These are phyloP conservation scores for Enteromius mattozi DNA, from an alignment of 2,797 vertebrate genomes.

Conservation along the genomic window DNA sequence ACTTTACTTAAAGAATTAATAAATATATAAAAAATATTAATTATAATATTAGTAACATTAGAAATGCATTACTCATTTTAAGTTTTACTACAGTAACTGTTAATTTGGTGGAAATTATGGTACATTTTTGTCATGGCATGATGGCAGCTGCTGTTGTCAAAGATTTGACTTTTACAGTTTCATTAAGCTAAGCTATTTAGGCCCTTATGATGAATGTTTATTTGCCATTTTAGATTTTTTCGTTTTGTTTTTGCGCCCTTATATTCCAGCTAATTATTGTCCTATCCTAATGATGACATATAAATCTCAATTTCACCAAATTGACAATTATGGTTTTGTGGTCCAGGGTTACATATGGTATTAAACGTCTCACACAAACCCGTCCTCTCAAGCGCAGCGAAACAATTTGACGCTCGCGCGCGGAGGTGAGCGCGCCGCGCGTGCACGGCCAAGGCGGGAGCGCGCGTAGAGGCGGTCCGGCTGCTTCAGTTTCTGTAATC, in stretches of 20 bases:
- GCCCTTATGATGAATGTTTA: not conserved
- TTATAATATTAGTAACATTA: not conserved
- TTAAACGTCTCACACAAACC: not conserved
- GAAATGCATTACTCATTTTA: not conserved
- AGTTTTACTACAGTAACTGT: not conserved
- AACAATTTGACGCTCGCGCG: slow-evolving; percentile 6
- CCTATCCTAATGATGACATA: too few relatives aligned
- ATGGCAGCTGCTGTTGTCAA: not conserved
- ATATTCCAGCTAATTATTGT: too few relatives aligned
- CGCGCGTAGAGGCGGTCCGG: slow-evolving; percentile 84
- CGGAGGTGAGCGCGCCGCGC: slow-evolving; percentile 65
- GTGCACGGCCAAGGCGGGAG: slow-evolving; percentile 59
- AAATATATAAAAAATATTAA: not conserved
- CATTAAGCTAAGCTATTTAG: too few relatives aligned
- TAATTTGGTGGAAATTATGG: not conserved
- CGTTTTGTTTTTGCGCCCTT: too few relatives aligned
- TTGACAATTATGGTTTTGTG: not conserved
- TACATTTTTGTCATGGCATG: too few relatives aligned
- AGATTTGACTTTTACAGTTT: not conserved
- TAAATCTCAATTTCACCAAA: not conserved
- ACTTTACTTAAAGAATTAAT: not conserved
- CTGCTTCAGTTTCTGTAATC: slow-evolving; percentile 76
- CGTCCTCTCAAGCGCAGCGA: not conserved
- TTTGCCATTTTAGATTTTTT: too few relatives aligned
- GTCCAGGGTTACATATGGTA: not conserved